phyloP scores from a whole-genome alignment of 2,888 invertebrate species.

The Pseudococcus jackbeardsleyi region DNA sequence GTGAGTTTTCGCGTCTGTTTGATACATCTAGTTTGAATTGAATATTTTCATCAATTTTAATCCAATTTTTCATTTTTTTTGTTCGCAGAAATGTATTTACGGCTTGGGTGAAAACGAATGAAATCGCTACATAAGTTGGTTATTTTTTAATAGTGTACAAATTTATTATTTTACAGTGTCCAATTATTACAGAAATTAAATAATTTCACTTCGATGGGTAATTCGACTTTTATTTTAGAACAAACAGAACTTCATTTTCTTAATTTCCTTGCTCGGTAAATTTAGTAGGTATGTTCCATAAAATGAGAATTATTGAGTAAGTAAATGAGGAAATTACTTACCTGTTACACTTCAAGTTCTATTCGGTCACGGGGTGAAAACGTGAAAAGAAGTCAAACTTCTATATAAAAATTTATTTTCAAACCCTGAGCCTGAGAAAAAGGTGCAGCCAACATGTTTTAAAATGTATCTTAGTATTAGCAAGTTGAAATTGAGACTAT shows the following conservation, averaged over 20 bases:
- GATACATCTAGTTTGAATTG: not conserved
- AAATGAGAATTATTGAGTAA: no score
- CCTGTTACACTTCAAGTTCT: no score
- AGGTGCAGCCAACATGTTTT: no score
- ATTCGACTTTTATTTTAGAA: conserved; percentile 75
- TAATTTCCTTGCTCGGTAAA: conserved; percentile 78
- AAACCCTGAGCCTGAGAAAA: no score
- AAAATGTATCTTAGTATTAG: no score
- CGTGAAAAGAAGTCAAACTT: no score
- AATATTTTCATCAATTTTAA: not conserved
- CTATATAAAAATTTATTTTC: no score
- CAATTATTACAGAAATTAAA: conserved; percentile 24
- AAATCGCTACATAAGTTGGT: not conserved
- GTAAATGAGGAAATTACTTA: no score
- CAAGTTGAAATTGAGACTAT: no score
- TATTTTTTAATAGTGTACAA: conserved; percentile 26
- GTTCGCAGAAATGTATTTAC: conserved; percentile 62
- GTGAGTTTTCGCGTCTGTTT: conserved; percentile 70
- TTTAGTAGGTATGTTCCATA: no score
- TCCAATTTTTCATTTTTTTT: not conserved
- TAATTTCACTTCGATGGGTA: not conserved
- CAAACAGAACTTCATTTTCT: conserved; percentile 82
- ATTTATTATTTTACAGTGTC: conserved; percentile 24
- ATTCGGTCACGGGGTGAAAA: no score
- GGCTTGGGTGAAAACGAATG: conserved; percentile 64